Evolutionary conservation across 2,113 vertebrate species (phyloP).

Genomic region (Ivindomyrus marchei): DNA sequence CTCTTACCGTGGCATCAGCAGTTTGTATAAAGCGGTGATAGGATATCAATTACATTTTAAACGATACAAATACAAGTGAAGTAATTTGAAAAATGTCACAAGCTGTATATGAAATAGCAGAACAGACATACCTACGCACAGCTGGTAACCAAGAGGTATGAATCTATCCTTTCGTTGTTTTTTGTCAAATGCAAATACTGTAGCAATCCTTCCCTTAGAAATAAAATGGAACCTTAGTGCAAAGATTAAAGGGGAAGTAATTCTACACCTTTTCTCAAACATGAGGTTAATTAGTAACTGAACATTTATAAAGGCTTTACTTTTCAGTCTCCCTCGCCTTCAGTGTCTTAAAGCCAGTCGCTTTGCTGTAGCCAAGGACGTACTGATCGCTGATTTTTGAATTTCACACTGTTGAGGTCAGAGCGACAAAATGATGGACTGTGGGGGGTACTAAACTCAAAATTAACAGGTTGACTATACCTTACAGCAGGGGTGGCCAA

Average conservation of each 20-base stretch:
- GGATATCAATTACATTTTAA: not conserved
- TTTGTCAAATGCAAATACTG: not conserved
- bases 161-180: not conserved
- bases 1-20: not conserved
- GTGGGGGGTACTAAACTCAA: not conserved
- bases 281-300: constrained; percentile 49
- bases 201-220: not conserved
- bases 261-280: constrained; percentile 26
- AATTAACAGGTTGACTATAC: not conserved
- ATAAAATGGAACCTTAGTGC: constrained; percentile 34
- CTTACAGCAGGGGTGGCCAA: not conserved
- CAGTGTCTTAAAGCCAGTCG: not conserved
- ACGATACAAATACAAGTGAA: constrained; percentile 22
- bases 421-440: not conserved
- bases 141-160: not conserved
- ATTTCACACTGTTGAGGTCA: not conserved
- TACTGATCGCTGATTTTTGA: not conserved
- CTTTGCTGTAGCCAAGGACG: not conserved
- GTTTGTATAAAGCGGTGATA: not conserved
- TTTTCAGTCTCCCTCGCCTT: not conserved
- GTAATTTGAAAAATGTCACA: not conserved
- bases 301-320: not conserved
- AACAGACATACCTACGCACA: not conserved
- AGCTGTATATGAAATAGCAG: not conserved
- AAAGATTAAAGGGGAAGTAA: constrained; percentile 50